A percentile compares a stretch with the other conserved stretches of the same genome.
Evolutionary conservation across 2,797 vertebrate genomes (phyloP).

Genomic region (Saxicola maurus): DNA sequence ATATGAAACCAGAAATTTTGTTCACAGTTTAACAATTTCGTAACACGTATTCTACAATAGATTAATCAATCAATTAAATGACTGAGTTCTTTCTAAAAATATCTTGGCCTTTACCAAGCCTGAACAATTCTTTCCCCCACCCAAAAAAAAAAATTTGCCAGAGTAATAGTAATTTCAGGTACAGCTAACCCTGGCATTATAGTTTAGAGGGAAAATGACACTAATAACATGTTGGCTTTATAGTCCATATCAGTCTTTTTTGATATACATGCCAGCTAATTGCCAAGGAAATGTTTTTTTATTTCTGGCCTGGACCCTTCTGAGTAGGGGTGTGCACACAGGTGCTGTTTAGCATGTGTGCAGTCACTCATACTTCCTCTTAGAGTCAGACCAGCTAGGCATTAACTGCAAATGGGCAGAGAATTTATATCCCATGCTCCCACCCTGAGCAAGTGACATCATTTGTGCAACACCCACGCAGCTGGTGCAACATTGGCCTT

Average conservation of each 20-base stretch:
- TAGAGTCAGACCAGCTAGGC: background rate
- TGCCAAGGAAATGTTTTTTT: background rate
- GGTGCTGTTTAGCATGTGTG: background rate
- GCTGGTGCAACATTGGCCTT: background rate
- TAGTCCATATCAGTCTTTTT: background rate
- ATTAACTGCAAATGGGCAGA: background rate
- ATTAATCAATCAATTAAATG: background rate
- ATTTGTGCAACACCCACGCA: accelerated
- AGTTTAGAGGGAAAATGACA: background rate
- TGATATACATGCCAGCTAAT: background rate
- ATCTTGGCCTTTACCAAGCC: background rate
- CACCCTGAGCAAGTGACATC: background rate
- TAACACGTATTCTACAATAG: background rate
- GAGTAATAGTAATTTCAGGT: background rate
- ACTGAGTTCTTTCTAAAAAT: background rate
- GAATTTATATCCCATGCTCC: background rate
- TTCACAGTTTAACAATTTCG: background rate
- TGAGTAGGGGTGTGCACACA: background rate
- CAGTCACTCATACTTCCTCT: background rate
- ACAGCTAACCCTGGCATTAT: background rate
- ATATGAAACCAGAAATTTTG: background rate
- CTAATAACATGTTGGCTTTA: background rate
- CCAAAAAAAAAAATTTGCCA: background rate
- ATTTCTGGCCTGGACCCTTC: background rate
- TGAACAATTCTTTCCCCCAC: accelerated